These are phyloP conservation scores for Acanthosepion lycidas DNA, from an alignment of 2,888 invertebrate species.

Conservation along the genomic window DNA sequence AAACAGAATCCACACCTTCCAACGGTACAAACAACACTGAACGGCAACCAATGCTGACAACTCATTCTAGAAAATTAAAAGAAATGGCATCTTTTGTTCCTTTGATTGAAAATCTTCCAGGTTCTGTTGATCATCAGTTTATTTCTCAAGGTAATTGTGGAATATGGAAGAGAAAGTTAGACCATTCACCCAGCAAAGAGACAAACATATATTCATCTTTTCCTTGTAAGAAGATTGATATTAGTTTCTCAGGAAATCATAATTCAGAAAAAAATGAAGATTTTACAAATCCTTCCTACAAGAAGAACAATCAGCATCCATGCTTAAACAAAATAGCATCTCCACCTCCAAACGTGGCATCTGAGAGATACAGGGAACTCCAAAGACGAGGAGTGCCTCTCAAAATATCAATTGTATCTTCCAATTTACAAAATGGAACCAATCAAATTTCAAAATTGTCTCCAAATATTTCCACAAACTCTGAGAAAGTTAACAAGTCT, in stretches of 20 bases:
- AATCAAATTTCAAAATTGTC: background rate
- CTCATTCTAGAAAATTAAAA: background rate
- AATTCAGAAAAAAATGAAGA: background rate
- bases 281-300: background rate
- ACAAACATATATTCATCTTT: background rate
- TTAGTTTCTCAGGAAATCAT: background rate
- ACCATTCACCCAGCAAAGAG: background rate
- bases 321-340: background rate
- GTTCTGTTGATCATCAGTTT: background rate
- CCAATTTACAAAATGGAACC: constrained; percentile 46
- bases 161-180: background rate
- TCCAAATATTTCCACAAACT: background rate
- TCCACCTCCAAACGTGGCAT: background rate
- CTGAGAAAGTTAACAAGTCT: background rate
- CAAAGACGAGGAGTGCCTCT: constrained; percentile 66
- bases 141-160: background rate
- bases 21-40: background rate
- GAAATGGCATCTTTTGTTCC: background rate
- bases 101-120: background rate
- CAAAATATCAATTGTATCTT: constrained; percentile 62
- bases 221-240: background rate
- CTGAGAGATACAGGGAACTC: constrained; percentile 62
- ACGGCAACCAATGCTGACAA: background rate
- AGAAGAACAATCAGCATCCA: background rate
- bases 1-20: constrained; percentile 43